Conservation (phyloP, 2,888 invertebrate genomes). For the Saturnia japonica region DNA sequence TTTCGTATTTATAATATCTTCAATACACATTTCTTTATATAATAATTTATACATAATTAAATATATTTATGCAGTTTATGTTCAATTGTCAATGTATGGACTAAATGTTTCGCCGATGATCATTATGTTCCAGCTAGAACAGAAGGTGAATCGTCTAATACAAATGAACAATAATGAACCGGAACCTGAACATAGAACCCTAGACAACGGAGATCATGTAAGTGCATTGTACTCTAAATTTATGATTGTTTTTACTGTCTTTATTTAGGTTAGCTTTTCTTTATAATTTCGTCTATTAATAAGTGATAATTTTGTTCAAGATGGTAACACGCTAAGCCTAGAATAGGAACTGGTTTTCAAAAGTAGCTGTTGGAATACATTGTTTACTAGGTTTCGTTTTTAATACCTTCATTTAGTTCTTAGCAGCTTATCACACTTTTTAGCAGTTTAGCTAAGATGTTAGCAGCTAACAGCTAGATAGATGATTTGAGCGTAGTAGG, state of each 20-base stretch:
- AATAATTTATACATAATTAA: too few relatives aligned
- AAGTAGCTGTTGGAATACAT: not conserved
- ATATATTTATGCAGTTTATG: not conserved
- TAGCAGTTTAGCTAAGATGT: not conserved
- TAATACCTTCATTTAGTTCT: not conserved
- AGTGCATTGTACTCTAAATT: constrained; percentile 35
- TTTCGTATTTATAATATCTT: too few relatives aligned
- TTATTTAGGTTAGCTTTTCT: not conserved
- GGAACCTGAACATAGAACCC: constrained; percentile 57
- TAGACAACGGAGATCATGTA: constrained; percentile 73
- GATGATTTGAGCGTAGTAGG: not conserved
- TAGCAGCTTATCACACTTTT: too few relatives aligned
- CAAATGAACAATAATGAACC: constrained; percentile 66
- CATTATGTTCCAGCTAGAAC: constrained; percentile 62
- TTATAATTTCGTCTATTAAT: not conserved
- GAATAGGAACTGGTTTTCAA: not conserved
- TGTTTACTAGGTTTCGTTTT: not conserved
- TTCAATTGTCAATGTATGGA: constrained; percentile 1
- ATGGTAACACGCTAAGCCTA: not conserved
- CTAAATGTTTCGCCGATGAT: constrained; percentile 16
- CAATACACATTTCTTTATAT: too few relatives aligned
- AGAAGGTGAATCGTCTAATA: constrained; percentile 61
- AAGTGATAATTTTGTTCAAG: not conserved
- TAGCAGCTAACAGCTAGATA: too few relatives aligned
- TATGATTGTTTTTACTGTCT: not conserved